Percentiles rank a stretch among this genome's conserved stretches.
These are phyloP conservation scores for Grammomys dolichurus DNA, from an alignment of 2,113 vertebrate species.

Conservation along the genomic window DNA sequence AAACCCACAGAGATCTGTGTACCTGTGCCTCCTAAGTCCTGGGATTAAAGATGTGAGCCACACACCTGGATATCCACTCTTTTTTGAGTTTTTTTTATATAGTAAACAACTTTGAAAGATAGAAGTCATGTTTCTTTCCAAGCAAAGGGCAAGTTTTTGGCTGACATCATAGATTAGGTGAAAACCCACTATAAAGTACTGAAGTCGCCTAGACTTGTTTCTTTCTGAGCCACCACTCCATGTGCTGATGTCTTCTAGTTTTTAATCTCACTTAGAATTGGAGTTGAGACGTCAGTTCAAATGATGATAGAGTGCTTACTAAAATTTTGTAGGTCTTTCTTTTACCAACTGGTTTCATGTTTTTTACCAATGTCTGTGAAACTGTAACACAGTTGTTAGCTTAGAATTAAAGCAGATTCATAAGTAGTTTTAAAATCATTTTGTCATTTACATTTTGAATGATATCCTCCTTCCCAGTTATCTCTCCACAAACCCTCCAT, in stretches of 20 bases:
- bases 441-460: too few relatives aligned
- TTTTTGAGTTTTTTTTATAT: neutral
- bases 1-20: neutral
- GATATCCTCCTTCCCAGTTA: too few relatives aligned
- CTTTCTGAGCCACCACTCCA: neutral
- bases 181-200: neutral
- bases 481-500: too few relatives aligned
- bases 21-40: neutral
- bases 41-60: neutral
- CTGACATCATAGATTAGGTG: neutral
- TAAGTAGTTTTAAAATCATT: too few relatives aligned
- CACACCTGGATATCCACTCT: neutral
- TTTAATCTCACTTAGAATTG: conserved; percentile 5
- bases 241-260: conserved; percentile 14
- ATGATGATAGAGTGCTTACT: neutral
- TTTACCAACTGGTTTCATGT: neutral
- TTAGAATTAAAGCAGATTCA: neutral
- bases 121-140: neutral
- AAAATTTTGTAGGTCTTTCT: conserved; percentile 4
- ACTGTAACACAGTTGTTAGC: neutral
- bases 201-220: neutral
- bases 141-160: conserved; percentile 12
- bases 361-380: conserved; percentile 21
- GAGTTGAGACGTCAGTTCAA: neutral
- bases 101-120: conserved; percentile 17